These are phyloP conservation scores for Pachypanchax playfairii DNA, from an alignment of 2,113 vertebrate species.

Conservation along the genomic window DNA sequence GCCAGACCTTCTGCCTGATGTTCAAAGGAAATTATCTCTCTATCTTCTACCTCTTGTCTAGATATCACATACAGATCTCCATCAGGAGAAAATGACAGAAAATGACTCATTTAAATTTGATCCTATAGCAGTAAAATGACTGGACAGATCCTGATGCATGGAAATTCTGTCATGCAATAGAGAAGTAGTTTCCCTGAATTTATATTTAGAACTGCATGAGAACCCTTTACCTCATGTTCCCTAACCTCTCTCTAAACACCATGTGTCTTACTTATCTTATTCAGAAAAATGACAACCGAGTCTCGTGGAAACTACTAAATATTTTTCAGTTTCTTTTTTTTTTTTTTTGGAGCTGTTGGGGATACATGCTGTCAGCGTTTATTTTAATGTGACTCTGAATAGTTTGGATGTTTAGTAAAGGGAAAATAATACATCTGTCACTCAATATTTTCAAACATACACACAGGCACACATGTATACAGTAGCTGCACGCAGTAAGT, in stretches of 20 bases:
- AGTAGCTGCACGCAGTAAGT: not conserved
- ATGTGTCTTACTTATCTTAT: conserved; percentile 16
- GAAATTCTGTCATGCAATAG: not conserved
- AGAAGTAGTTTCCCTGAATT: not conserved
- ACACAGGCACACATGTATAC: no score
- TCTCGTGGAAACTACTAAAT: conserved; percentile 13
- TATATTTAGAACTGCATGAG: not conserved
- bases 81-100: no score
- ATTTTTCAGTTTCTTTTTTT: conserved; percentile 4
- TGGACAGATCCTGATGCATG: no score
- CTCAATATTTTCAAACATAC: not conserved
- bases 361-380: not conserved
- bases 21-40: no score
- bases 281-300: conserved; percentile 35
- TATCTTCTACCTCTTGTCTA: no score
- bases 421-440: not conserved
- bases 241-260: conserved; percentile 32
- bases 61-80: no score
- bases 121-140: no score
- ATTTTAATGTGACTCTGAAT: conserved; percentile 8
- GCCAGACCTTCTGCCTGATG: no score
- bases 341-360: not conserved
- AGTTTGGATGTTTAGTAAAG: not conserved
- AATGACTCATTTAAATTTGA: no score
- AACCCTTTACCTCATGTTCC: conserved; percentile 9